A percentile compares a stretch with the other conserved stretches of the same genome.
These are phyloP conservation scores for Orchestes rusci DNA, from an alignment of 2,888 invertebrate genomes.

Conservation along the genomic window DNA sequence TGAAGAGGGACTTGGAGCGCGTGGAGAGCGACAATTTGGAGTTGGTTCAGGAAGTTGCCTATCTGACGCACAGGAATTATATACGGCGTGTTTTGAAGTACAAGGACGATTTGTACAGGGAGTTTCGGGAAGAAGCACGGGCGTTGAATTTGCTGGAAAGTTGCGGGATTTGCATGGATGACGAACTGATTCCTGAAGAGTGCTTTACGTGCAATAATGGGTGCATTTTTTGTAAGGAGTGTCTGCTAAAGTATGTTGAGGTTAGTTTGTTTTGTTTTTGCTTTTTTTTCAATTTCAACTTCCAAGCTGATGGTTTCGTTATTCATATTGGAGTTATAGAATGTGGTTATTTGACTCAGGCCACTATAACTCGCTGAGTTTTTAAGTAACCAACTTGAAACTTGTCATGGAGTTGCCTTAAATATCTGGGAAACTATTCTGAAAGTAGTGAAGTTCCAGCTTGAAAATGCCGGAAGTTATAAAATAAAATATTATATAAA, in stretches of 20 bases:
- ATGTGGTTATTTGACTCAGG: too few relatives aligned
- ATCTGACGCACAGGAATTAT: slow-evolving; percentile 34
- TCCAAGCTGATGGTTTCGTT: too few relatives aligned
- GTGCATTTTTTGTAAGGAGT: slow-evolving; percentile 44
- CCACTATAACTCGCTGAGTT: too few relatives aligned
- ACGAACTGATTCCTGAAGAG: slow-evolving; percentile 46
- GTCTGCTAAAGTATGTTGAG: slow-evolving; percentile 43
- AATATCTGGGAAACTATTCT: too few relatives aligned
- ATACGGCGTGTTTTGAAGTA: slow-evolving; percentile 35
- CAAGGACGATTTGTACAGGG: slow-evolving; percentile 34
- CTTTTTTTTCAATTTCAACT: too few relatives aligned
- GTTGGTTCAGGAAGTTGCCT: slow-evolving; percentile 38
- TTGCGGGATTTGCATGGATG: slow-evolving; percentile 52
- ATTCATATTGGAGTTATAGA: too few relatives aligned
- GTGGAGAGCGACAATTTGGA: slow-evolving; percentile 32
- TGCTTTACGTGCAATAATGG: slow-evolving; percentile 37
- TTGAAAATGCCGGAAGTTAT: too few relatives aligned
- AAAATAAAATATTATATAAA: too few relatives aligned
- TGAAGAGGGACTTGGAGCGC: slow-evolving; percentile 17
- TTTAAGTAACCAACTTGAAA: too few relatives aligned
- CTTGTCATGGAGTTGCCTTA: too few relatives aligned
- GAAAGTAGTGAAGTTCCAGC: too few relatives aligned
- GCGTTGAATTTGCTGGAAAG: slow-evolving; percentile 36
- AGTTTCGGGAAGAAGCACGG: slow-evolving; percentile 37
- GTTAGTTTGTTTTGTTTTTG: too few relatives aligned